Percentiles rank a stretch among this genome's conserved stretches.
Conservation (phyloP, 1,140 invertebrate species). For the Lanistes nyassanus region DNA sequence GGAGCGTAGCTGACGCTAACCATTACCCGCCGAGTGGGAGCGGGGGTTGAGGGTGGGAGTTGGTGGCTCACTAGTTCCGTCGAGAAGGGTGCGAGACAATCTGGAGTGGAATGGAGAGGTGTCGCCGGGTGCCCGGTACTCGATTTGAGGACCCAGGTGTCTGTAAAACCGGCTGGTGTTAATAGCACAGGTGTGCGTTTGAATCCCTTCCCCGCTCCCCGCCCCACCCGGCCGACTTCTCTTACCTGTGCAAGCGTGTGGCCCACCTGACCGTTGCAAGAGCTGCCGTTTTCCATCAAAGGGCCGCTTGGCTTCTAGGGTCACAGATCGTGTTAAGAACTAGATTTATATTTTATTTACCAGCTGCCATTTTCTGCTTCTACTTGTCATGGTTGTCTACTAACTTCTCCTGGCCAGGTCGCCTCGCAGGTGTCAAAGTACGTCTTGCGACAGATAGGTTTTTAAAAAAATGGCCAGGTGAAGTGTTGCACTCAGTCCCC, state of each 20-base stretch:
- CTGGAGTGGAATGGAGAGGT: not conserved
- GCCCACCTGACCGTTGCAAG: not conserved
- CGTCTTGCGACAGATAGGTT: no score
- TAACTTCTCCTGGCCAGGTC: no score
- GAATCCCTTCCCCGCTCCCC: no score
- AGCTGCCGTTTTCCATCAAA: not conserved
- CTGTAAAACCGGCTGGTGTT: not conserved
- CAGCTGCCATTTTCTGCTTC: not conserved
- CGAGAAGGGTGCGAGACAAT: not conserved
- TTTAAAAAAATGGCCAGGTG: no score
- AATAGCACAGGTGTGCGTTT: slow-evolving; percentile 12
- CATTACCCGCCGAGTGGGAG: not conserved
- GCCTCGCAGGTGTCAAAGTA: no score
- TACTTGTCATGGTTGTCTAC: no score
- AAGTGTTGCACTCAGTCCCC: no score
- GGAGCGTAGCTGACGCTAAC: not conserved
- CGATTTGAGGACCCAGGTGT: not conserved
- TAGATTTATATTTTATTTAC: no score
- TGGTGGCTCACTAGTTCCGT: not conserved
- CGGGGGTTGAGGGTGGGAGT: not conserved
- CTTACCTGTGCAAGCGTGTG: not conserved
- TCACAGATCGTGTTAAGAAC: not conserved
- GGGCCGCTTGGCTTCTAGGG: not conserved
- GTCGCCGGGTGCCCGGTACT: not conserved
- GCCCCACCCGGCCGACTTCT: not conserved